These are phyloP conservation scores for Psammodynastes pulverulentus DNA, from an alignment of 2,113 vertebrate species.

Conservation along the genomic window DNA sequence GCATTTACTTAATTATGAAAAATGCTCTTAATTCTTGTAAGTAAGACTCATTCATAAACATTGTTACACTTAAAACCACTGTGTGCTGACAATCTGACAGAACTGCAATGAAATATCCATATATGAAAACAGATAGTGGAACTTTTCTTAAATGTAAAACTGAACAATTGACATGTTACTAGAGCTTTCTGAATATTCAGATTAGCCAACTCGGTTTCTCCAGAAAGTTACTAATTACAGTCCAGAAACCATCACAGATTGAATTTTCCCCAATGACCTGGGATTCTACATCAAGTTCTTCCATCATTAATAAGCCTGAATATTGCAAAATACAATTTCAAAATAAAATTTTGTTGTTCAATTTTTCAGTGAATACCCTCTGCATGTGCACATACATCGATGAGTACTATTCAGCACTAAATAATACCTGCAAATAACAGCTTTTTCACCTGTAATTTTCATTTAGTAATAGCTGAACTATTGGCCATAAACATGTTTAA, in stretches of 20 bases:
- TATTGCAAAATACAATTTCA: not conserved
- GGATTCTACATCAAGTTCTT: not conserved
- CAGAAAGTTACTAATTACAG: not conserved
- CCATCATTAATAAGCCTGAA: too few relatives aligned
- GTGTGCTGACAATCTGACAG: not conserved
- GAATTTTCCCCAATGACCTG: not conserved
- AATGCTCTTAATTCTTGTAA: not conserved
- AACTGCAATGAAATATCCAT: not conserved
- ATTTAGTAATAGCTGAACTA: constrained; percentile 28
- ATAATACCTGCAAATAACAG: constrained; percentile 14
- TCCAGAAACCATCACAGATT: not conserved
- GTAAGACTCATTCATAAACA: not conserved
- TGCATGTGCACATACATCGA: not conserved
- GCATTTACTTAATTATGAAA: not conserved
- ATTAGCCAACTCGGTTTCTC: not conserved
- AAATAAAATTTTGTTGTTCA: not conserved
- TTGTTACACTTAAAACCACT: not conserved
- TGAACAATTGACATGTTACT: not conserved
- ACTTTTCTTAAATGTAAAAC: not conserved
- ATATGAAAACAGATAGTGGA: not conserved
- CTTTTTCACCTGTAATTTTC: constrained; percentile 34
- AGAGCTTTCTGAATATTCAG: not conserved
- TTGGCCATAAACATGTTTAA: not conserved
- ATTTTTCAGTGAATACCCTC: not conserved
- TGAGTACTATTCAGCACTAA: not conserved